Percentiles rank a stretch among this genome's conserved stretches.
These are phyloP conservation scores for Brachyptera risi DNA, from an alignment of 2,888 invertebrate genomes.

Conservation along the genomic window DNA sequence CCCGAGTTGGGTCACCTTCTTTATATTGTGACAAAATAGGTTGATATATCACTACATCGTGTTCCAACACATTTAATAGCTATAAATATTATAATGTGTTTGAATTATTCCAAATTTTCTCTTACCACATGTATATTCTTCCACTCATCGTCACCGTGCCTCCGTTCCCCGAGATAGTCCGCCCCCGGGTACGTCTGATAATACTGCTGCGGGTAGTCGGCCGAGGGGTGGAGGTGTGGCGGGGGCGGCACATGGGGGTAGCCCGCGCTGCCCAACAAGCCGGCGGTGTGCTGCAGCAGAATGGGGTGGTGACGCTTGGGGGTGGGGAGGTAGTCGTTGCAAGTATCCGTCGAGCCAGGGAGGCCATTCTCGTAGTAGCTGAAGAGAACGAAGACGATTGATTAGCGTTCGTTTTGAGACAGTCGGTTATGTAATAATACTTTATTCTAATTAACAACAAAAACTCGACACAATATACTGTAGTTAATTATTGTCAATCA, in stretches of 20 bases:
- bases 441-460: too few species aligned
- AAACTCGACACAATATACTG: too few species aligned
- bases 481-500: too few species aligned
- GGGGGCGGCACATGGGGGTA: slow-evolving; percentile 41
- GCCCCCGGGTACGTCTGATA: slow-evolving; percentile 43
- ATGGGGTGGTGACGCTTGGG: slow-evolving; percentile 33
- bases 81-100: too few species aligned
- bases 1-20: too few species aligned
- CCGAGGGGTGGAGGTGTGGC: slow-evolving; percentile 38
- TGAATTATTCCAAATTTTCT: too few species aligned
- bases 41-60: too few species aligned
- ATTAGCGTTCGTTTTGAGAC: neutral
- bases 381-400: neutral
- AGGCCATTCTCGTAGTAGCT: slow-evolving; percentile 45
- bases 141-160: slow-evolving; percentile 86
- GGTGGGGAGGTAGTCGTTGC: slow-evolving; percentile 24
- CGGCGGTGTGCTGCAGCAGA: slow-evolving; percentile 30
- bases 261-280: slow-evolving; percentile 41
- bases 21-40: too few species aligned
- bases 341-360: slow-evolving; percentile 17
- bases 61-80: too few species aligned
- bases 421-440: neutral
- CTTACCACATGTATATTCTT: slow-evolving; percentile 76
- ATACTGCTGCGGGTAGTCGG: slow-evolving; percentile 38
- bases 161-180: slow-evolving; percentile 39